phyloP scores from a whole-genome alignment of 1,140 invertebrate species.

The Galleria mellonella region DNA sequence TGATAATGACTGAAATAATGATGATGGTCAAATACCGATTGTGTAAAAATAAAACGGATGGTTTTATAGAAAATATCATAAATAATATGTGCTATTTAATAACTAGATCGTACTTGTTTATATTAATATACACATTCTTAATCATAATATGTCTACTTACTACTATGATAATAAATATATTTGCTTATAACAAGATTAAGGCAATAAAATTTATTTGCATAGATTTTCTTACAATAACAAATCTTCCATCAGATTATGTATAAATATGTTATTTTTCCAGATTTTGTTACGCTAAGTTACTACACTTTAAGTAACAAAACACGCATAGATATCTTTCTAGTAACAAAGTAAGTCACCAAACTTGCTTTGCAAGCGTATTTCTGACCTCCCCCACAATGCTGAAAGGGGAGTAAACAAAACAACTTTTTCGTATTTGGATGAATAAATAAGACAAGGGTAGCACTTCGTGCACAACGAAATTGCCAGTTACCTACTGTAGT shows the following conservation, averaged over 20 bases:
- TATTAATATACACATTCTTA: no score
- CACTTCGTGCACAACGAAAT: constrained; percentile 15
- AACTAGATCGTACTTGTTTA: no score
- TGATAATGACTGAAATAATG: no score
- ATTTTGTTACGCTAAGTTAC: constrained; percentile 7
- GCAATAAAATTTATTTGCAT: no score
- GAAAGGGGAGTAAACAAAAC: constrained; percentile 64
- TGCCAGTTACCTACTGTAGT: not conserved
- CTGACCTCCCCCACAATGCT: constrained; percentile 31
- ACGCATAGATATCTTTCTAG: constrained; percentile 45
- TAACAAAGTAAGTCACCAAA: constrained; percentile 48
- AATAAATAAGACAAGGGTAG: constrained; percentile 71
- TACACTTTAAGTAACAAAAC: constrained; percentile 45
- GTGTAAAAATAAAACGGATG: no score
- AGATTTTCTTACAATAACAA: not conserved
- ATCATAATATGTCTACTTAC: no score
- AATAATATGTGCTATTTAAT: no score
- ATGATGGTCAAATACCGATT: no score
- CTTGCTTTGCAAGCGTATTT: constrained; percentile 39
- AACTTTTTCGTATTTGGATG: constrained; percentile 65
- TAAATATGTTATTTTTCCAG: constrained; percentile 2
- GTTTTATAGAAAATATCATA: no score
- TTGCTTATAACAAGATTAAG: no score
- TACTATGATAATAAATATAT: no score
- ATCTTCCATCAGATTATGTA: not conserved